These are phyloP conservation scores for Melitaea cinxia DNA, from an alignment of 1,140 invertebrate species.

Conservation along the genomic window DNA sequence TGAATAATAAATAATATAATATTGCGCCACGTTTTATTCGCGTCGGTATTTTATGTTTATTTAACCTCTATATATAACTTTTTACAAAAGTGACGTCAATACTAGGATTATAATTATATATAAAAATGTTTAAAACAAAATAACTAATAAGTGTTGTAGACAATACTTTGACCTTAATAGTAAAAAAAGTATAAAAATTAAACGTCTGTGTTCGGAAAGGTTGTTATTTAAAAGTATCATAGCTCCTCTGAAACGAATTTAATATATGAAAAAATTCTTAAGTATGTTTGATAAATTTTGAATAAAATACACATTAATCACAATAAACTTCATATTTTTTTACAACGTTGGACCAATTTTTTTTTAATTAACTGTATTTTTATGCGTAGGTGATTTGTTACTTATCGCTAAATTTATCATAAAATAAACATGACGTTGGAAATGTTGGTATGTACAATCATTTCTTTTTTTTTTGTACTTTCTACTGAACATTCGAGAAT, in stretches of 20 bases:
- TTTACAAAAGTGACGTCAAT: slow-evolving; percentile 7
- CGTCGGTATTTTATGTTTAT: slow-evolving; percentile 10
- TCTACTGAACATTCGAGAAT: slow-evolving; percentile 3
- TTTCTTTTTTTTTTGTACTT: slow-evolving; percentile 8
- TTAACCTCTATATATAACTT: slow-evolving; percentile 12
- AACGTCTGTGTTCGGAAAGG: slow-evolving; percentile 22
- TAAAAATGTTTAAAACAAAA: neutral
- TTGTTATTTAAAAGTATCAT: slow-evolving; percentile 18
- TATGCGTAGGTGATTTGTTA: slow-evolving; percentile 19
- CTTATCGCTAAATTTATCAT: slow-evolving; percentile 54
- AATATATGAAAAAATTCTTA: neutral
- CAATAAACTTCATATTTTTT: neutral
- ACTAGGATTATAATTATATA: neutral
- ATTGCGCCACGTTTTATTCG: slow-evolving; percentile 28
- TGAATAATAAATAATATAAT: slow-evolving; percentile 38
- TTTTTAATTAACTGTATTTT: slow-evolving; percentile 19
- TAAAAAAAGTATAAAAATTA: slow-evolving; percentile 17
- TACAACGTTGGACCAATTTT: neutral
- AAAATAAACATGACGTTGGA: slow-evolving; percentile 50
- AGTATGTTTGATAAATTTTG: neutral
- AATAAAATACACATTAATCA: neutral
- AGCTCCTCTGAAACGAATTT: neutral
- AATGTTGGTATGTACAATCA: slow-evolving; percentile 11
- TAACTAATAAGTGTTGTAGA: slow-evolving; percentile 9
- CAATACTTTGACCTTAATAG: slow-evolving; percentile 24